Conservation (phyloP, 2,113 vertebrate species). For the Pongo pygmaeus region DNA sequence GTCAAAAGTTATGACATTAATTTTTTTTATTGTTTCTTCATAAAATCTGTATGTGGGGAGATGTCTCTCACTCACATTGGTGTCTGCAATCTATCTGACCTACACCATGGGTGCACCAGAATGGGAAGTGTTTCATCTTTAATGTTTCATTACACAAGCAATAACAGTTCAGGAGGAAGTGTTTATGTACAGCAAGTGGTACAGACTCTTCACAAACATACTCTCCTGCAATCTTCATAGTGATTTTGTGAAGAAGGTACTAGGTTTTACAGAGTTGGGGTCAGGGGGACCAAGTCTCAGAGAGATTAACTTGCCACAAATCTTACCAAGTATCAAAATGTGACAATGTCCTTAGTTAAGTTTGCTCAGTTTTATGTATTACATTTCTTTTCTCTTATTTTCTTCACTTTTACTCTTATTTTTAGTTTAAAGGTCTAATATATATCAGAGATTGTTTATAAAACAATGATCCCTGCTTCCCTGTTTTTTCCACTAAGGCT, state of each 20-base stretch:
- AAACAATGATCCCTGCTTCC: not conserved
- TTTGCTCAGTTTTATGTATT: not conserved
- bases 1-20: not conserved
- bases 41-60: not conserved
- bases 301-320: not conserved
- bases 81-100: not conserved
- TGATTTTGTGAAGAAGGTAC: not conserved
- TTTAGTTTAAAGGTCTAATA: not conserved
- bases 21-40: not conserved
- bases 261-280: not conserved
- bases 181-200: not conserved
- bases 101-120: not conserved
- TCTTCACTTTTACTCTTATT: not conserved
- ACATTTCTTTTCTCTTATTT: not conserved
- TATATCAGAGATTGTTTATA: not conserved
- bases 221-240: not conserved
- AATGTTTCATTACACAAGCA: not conserved
- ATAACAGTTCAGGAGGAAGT: not conserved
- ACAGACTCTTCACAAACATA: not conserved
- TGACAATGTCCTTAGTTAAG: not conserved
- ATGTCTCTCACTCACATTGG: not conserved
- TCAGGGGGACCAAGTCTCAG: not conserved
- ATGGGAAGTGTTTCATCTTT: not conserved
- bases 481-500: not conserved
- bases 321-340: not conserved